A percentile compares a stretch with the other conserved stretches of the same genome.
Conservation (phyloP, 2,113 vertebrate species). For the Lutjanus erythropterus region DNA sequence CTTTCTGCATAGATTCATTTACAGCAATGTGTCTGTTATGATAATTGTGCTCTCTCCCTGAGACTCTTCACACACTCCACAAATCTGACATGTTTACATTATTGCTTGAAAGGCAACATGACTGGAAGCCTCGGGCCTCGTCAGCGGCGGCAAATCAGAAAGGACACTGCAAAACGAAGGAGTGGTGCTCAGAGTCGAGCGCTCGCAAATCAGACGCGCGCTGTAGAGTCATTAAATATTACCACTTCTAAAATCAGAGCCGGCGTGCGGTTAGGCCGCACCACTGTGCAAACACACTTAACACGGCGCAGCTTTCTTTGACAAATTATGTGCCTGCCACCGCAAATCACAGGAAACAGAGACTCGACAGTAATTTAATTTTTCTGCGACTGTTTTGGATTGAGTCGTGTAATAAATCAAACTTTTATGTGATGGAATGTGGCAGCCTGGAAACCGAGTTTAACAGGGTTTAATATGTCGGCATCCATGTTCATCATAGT, state of each 20-base stretch:
- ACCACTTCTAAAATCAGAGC: conserved; percentile 79
- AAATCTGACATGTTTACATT: conserved; percentile 76
- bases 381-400: conserved; percentile 44
- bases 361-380: conserved; percentile 27
- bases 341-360: conserved; percentile 58
- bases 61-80: conserved; percentile 39
- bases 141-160: conserved; percentile 62
- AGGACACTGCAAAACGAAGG: conserved; percentile 43
- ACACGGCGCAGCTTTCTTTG: conserved; percentile 68
- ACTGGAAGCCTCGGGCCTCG: conserved; percentile 50
- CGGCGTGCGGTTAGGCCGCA: conserved; percentile 74
- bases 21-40: conserved; percentile 45
- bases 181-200: conserved; percentile 45
- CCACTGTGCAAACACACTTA: conserved; percentile 69
- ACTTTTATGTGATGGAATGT: conserved; percentile 50
- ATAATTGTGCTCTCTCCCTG: conserved; percentile 29
- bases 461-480: conserved; percentile 22
- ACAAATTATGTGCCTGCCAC: conserved; percentile 58
- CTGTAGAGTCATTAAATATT: conserved; percentile 70
- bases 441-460: conserved; percentile 45
- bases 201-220: conserved; percentile 66
- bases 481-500: neutral
- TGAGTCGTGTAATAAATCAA: conserved; percentile 45
- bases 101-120: conserved; percentile 62
- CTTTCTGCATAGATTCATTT: conserved; percentile 21